A percentile compares a stretch with the other conserved stretches of the same genome.
Conservation (phyloP, 2,113 vertebrate genomes). For the Megaceryle maxima region DNA sequence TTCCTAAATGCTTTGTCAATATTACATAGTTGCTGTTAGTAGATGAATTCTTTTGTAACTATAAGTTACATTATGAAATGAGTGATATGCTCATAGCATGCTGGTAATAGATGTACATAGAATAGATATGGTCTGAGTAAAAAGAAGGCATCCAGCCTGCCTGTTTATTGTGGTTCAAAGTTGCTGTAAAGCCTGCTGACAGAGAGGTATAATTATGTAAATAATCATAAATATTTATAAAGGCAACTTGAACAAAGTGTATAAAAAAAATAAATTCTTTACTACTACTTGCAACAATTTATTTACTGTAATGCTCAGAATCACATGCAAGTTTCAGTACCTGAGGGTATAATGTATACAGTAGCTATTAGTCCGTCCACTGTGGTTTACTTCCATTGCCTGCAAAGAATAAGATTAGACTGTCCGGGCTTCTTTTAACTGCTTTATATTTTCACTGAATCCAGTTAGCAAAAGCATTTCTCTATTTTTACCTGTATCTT, state of each 20-base stretch:
- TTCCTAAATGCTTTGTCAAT: slow-evolving; percentile 56
- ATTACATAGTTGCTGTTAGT: slow-evolving; percentile 43
- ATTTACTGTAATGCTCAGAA: not conserved
- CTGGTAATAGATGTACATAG: slow-evolving; percentile 5
- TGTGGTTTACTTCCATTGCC: slow-evolving; percentile 19
- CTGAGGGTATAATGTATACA: slow-evolving; percentile 6
- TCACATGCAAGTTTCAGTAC: not conserved
- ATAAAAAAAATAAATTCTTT: not conserved
- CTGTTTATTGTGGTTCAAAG: slow-evolving; percentile 33
- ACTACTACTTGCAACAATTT: slow-evolving; percentile 1
- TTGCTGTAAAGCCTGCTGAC: slow-evolving; percentile 1
- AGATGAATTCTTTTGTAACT: slow-evolving; percentile 13
- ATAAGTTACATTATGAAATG: slow-evolving; percentile 43
- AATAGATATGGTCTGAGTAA: not conserved
- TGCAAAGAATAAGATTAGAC: not conserved
- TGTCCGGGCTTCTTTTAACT: slow-evolving; percentile 17
- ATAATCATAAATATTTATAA: slow-evolving; percentile 56
- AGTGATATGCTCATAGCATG: not conserved
- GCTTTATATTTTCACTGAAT: not conserved
- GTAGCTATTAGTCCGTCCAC: not conserved
- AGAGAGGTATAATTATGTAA: slow-evolving; percentile 15
- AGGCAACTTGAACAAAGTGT: slow-evolving; percentile 15
- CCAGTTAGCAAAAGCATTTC: not conserved
- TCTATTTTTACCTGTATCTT: slow-evolving; percentile 72
- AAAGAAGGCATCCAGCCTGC: not conserved